These are phyloP conservation scores for Alcis repandata DNA, from an alignment of 2,888 invertebrate genomes.

Conservation along the genomic window DNA sequence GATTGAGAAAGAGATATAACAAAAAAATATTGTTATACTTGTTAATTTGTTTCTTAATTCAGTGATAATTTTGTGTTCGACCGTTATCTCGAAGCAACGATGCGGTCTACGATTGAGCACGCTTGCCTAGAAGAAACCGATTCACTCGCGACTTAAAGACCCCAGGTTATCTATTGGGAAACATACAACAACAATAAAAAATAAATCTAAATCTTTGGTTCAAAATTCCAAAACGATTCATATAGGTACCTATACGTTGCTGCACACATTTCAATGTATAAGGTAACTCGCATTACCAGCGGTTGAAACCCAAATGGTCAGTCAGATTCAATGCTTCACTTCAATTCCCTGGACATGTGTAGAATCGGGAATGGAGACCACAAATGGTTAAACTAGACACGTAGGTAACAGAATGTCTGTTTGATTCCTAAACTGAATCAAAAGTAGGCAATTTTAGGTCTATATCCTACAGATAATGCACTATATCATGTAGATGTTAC, in stretches of 20 bases:
- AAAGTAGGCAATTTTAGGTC: not conserved
- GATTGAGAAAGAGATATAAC: too few relatives aligned
- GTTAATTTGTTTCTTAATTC: too few relatives aligned
- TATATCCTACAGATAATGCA: not conserved
- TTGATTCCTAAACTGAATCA: slow-evolving; percentile 10
- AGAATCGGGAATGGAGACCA: slow-evolving; percentile 18
- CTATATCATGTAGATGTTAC: too few relatives aligned
- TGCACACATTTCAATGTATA: not conserved
- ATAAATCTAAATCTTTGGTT: too few relatives aligned
- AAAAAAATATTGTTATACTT: too few relatives aligned
- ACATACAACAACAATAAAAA: too few relatives aligned
- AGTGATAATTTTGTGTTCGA: too few relatives aligned
- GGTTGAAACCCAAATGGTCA: slow-evolving; percentile 14
- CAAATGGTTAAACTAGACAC: slow-evolving; percentile 18
- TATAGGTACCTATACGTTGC: not conserved
- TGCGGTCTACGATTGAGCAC: too few relatives aligned
- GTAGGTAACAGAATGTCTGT: slow-evolving; percentile 5
- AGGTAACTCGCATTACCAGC: not conserved
- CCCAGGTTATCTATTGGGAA: too few relatives aligned
- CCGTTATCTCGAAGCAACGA: too few relatives aligned
- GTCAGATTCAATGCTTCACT: slow-evolving; percentile 17
- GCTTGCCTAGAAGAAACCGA: too few relatives aligned
- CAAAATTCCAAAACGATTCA: not conserved
- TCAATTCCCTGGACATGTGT: slow-evolving; percentile 22
- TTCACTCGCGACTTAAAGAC: too few relatives aligned